Evolutionary conservation across 2,888 invertebrate species (phyloP), one percentile per base, ranked within the genome.

Genomic region (Cephus nigrinus): DNA sequence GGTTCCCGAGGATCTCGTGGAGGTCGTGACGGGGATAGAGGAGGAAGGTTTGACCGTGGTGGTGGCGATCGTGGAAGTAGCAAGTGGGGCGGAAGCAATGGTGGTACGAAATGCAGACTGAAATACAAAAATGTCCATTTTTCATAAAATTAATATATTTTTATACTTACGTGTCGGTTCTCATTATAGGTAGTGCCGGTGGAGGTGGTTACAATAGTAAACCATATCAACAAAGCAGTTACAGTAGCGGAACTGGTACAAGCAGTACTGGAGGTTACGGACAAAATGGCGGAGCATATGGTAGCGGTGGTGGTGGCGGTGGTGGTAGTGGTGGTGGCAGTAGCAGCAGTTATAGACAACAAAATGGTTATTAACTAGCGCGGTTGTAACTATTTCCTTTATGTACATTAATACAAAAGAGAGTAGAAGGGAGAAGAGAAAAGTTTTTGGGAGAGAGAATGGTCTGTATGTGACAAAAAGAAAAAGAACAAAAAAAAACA

Each of bases 291-390:
- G 33, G 33, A 32, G 31, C 71, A 23, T 84, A 82, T 71, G 80
- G 81, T 9, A 79, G 82, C 32, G 75, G 74, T 30, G 15, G 40
- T 4, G 32, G 76, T 32, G 78, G 79, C 30, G 72, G 76, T 4
- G 74, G 78, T 23, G 34, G 78, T n/a, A 71, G 85, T 55, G 82
- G 84, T 68, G 78, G 83, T 35, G 80, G 83, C 68, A 78, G 84
- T 68, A 81, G 82, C 23, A 81, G 81, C 76, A 85, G 82, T 77
- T 89, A 88, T 78, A 84, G 89, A 69, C 89, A 88, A 81, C 88
- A 90, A 82, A 91, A 91, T 78, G 90, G 90, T 69, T 91, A 91
- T 87, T 90, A 86, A 55, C 23, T 15, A 55, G 23, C 55, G 23
- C 5, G 15, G 11, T 71, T 33, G 12, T 32, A 33, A 71, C 31